Percentiles rank a stretch among this genome's conserved stretches.
Conservation (phyloP, 64 coral and sea anemone species). For the Cladopsammia gracilis region DNA sequence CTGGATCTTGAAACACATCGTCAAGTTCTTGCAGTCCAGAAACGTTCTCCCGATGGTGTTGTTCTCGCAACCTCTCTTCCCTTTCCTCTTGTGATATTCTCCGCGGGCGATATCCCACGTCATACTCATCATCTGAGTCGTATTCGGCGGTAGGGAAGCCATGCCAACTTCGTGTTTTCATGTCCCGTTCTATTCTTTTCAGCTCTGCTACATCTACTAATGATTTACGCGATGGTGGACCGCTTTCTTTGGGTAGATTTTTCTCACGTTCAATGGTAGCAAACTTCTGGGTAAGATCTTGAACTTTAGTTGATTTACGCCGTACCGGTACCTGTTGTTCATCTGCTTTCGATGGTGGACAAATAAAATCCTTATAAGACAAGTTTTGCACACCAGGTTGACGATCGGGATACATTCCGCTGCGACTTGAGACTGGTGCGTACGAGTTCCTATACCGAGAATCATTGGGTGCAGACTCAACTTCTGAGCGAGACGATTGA, state of each 20-base stretch:
- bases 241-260: constrained; percentile 3
- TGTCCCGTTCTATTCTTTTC: constrained; percentile 27
- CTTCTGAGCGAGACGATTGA: constrained; percentile 5
- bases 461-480: constrained; percentile 1
- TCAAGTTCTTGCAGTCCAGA: constrained; percentile 35
- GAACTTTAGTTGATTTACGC: constrained; percentile 43
- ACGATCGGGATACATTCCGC: not conserved
- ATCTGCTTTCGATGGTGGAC: constrained; percentile 48
- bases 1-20: constrained; percentile 54
- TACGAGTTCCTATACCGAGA: not conserved
- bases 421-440: not conserved
- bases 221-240: constrained; percentile 55
- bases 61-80: not conserved
- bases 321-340: not conserved
- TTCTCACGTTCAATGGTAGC: constrained; percentile 40
- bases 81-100: constrained; percentile 11
- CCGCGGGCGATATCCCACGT: not conserved
- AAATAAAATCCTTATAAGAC: constrained; percentile 69
- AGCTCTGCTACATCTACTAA: constrained; percentile 69
- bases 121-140: constrained; percentile 25
- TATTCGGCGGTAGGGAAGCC: not conserved
- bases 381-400: not conserved
- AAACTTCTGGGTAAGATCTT: constrained; percentile 64
- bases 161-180: constrained; percentile 48
- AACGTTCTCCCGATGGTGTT: constrained; percentile 11